Percentiles rank a stretch among this genome's conserved stretches.
These are phyloP conservation scores for Blennius ocellaris DNA, from an alignment of 2,113 vertebrate genomes.

Conservation along the genomic window DNA sequence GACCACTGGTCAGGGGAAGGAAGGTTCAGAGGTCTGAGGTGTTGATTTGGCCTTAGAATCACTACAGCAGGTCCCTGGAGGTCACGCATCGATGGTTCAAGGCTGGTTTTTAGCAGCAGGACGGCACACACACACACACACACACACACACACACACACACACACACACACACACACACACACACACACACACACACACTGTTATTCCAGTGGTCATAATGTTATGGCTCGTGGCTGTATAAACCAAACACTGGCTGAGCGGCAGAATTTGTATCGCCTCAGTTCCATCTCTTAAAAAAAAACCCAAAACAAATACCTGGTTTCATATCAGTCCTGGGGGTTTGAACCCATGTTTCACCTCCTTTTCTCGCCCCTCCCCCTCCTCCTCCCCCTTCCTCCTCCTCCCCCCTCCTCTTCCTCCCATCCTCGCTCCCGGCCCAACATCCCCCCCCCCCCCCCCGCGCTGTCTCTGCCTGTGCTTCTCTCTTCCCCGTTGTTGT, in stretches of 20 bases:
- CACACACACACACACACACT: no score
- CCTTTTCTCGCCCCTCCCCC: background rate
- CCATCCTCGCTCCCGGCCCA: background rate
- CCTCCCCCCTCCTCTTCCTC: background rate
- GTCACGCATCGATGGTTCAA: no score
- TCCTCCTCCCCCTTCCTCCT: no score
- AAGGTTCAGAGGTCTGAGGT: no score
- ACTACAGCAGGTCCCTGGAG: no score
- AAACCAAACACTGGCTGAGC: conserved; percentile 10
- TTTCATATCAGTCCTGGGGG: background rate
- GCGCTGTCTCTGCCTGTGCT: conserved; percentile 17
- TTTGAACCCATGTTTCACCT: background rate
- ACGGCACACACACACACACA: no score
- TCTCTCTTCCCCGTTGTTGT: conserved; percentile 70
- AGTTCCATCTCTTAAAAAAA: background rate
- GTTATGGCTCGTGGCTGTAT: background rate
- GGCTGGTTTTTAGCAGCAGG: no score
- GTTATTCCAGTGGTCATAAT: no score
- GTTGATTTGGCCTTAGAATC: no score
- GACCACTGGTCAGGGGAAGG: no score
- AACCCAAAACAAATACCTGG: conserved; percentile 2
- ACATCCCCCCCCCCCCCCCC: background rate
- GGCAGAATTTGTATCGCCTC: conserved; percentile 23
- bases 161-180: no score
- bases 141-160: no score